Evolutionary conservation across 1,140 invertebrate species (phyloP).

Genomic region (Achatina immaculata): DNA sequence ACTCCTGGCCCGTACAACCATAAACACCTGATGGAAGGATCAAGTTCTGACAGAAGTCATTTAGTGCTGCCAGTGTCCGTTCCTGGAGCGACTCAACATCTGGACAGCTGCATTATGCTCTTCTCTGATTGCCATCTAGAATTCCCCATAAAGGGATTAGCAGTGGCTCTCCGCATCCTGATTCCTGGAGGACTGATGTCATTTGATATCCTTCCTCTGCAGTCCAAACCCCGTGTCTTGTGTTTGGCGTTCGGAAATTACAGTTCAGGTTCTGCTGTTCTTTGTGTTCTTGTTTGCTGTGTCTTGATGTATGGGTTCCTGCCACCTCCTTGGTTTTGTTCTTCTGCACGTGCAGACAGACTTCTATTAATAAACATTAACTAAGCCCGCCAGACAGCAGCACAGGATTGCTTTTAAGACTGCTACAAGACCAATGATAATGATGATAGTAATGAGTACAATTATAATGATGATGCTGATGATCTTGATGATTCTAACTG

Average conservation of each 20-base stretch:
- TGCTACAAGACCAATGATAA: too few relatives aligned
- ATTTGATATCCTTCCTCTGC: background rate
- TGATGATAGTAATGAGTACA: too few relatives aligned
- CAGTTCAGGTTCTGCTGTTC: background rate
- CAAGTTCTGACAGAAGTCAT: constrained; percentile 9
- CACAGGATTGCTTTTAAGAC: too few relatives aligned
- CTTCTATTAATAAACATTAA: too few relatives aligned
- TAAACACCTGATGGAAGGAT: constrained; percentile 15
- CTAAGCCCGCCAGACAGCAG: too few relatives aligned
- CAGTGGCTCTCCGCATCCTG: background rate
- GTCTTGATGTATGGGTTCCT: background rate
- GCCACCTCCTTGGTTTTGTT: too few relatives aligned
- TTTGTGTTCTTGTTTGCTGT: background rate
- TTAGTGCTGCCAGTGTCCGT: background rate
- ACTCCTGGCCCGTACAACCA: background rate
- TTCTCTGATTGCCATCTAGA: background rate
- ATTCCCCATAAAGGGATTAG: constrained; percentile 10
- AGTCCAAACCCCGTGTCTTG: background rate
- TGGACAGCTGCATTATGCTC: background rate
- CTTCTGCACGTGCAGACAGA: too few relatives aligned
- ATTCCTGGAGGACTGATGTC: background rate
- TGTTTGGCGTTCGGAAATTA: background rate
- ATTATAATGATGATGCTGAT: too few relatives aligned
- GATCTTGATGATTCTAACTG: too few relatives aligned
- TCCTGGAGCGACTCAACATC: background rate